Evolutionary conservation across 2,113 vertebrate genomes (phyloP).

Genomic region (Apodemus sylvaticus): DNA sequence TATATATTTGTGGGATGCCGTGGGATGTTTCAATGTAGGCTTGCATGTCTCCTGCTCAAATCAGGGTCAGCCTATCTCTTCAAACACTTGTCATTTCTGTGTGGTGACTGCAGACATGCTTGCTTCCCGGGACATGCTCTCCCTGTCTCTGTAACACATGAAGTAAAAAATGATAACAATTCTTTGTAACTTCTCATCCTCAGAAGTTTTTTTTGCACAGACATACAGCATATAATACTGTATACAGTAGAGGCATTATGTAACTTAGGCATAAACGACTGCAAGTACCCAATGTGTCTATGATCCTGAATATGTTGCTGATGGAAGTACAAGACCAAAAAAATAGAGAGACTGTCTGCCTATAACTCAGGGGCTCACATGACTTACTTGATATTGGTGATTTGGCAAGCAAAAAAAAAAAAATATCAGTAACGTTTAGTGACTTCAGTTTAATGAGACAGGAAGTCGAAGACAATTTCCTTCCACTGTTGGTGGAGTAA

Average conservation of each 20-base stretch:
- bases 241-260: not conserved
- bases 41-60: not conserved
- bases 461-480: conserved; percentile 19
- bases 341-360: not conserved
- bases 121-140: not conserved
- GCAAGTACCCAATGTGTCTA: not conserved
- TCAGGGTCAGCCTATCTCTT: not conserved
- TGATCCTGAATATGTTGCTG: not conserved
- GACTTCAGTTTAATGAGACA: conserved; percentile 28
- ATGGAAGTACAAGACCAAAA: not conserved
- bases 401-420: conserved; percentile 35
- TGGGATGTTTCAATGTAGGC: not conserved
- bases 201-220: conserved; percentile 1
- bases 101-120: not conserved
- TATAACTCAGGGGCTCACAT: not conserved
- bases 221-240: not conserved
- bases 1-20: not conserved
- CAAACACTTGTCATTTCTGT: not conserved
- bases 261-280: not conserved
- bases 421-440: not conserved
- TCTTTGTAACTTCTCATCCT: not conserved
- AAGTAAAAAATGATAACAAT: not conserved
- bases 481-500: conserved; percentile 13
- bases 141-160: not conserved
- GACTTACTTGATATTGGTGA: not conserved